Percentiles rank a stretch among this genome's conserved stretches.
phyloP scores from a whole-genome alignment of 2,888 invertebrate genomes.

The Caenorhabditis doughertyi region DNA sequence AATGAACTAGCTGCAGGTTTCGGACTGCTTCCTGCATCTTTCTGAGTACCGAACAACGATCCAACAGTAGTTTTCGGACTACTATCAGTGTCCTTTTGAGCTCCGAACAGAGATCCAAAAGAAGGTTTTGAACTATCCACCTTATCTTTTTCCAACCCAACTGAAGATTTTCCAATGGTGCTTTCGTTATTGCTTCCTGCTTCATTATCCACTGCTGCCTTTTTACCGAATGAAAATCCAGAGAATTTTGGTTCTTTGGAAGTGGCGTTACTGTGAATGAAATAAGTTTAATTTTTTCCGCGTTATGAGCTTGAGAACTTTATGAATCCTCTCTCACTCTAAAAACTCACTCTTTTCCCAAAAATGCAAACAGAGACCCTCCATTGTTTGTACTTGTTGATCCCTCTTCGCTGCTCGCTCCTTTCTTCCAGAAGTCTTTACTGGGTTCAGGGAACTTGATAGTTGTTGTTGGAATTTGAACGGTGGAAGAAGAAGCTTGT shows the following conservation, averaged over 20 bases:
- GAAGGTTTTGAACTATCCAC: background rate
- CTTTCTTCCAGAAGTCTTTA: constrained; percentile 71
- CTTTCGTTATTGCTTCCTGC: background rate
- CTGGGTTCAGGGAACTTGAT: constrained; percentile 68
- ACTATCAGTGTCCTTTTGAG: background rate
- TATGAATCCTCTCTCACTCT: too few relatives aligned
- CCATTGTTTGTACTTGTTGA: constrained; percentile 4
- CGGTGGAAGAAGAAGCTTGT: constrained; percentile 10
- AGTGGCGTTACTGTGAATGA: constrained; percentile 21
- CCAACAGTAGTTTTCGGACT: background rate
- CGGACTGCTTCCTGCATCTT: background rate
- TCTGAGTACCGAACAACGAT: constrained; percentile 1
- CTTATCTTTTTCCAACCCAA: background rate
- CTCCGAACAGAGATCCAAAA: background rate
- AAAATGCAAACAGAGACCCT: constrained; percentile 57
- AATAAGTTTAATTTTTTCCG: background rate
- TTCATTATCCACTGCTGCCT: constrained; percentile 3
- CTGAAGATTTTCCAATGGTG: background rate
- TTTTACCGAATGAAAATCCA: constrained; percentile 65
- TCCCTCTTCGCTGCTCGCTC: background rate
- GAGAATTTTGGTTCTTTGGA: constrained; percentile 47
- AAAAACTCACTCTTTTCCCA: constrained; percentile 47
- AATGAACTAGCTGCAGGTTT: background rate
- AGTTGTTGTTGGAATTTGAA: constrained; percentile 46
- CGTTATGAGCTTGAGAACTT: background rate